Evolutionary conservation across 2,797 vertebrate species (phyloP), one percentile per base, ranked within the genome.

Genomic region (Dendrocincla fuliginosa): DNA sequence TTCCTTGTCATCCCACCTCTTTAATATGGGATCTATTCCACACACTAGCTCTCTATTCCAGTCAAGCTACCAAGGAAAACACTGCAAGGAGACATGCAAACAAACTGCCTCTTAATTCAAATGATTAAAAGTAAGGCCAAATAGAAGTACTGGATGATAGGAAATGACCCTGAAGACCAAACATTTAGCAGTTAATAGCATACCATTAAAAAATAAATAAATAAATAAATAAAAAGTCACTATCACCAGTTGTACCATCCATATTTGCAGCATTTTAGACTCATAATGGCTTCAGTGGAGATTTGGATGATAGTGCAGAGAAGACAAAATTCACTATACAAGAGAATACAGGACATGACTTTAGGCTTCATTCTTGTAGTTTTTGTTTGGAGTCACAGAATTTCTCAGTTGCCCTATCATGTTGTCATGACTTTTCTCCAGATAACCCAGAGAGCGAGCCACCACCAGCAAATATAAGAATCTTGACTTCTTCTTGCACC

Each of bases 191-290:
- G 23, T 47, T 28, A 60, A 55, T 52, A 80, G 5, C 13, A 57
- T 46, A 4, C 5, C 33, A 56, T 30, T 13, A n/a, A 68, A 84
- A 60, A n/a, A 50, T n/a, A 44, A 44, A n/a, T 42, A n/a, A 6
- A 42, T 4, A 18, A 44, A 39, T 13, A n/a, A 50, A n/a, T 11
- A 44, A 44, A n/a, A 50, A 30, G 5, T 32, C 6, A 30, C 22
- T 39, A 19, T 42, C n/a, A 46, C 20, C 23, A 35, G 3, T 10
- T 85, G 4, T 61, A 52, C 3, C 4, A 1, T 18, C 2, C 4
- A 1, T 18, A 32, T 67, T 70, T 80, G 4, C 16, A 85, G 11
- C 24, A 49, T 59, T 76, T 84, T 56, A 74, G 60, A 49, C 18
- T 47, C 39, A 30, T 2, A 10, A 30, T 13, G 10, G 60, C 4